Base-by-base conservation (phyloP, 1,140 invertebrate genomes). In the Eriocheir sinensis region DNA sequence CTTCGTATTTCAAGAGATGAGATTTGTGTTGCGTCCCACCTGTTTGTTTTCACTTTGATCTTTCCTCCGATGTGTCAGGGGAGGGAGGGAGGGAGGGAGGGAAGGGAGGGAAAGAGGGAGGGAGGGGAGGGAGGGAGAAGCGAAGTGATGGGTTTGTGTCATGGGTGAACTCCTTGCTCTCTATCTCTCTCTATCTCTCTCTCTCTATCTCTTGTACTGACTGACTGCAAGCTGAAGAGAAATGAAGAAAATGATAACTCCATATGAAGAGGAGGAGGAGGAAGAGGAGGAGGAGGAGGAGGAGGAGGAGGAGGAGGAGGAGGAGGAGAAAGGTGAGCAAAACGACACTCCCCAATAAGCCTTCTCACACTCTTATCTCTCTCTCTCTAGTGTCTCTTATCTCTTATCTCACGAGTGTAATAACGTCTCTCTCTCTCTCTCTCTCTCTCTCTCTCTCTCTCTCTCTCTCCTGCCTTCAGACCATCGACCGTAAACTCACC, bases 391-490 rank as follows among this genome's bases (percentile, higher is more conserved):
- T 72, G 21, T 21, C 21, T n/a, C 27, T 72, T 72, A 72, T 72
- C 60, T 72, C 60, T 72, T 72, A 72, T 72, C 60, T 72, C 27
- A n/a, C 27, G 60, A 72, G 60, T 72, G 60, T 72, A 72, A 72
- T 72, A 72, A 72, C 60, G 60, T 48, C n/a, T 72, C 48, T 44
- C 34, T 72, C 27, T 32, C 48, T 44, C 53, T 91, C 48, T 72
- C 48, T 44, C 34, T 72, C 48, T 91, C n/a, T 44, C 89, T 90
- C 89, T 90, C 38, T 86, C 89, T 72, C 89, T 91, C 48, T 32
- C 89, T 72, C 48, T 91, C 89, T 34, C 27, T 88, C 21, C 4
- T 9, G 4, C 17, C 17, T 38, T 88, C 36, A 6, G 40, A 30
- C 27, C 44, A 40, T 30, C 86, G 27, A 72, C 60, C 60, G 60